Evolutionary conservation across 1,140 invertebrate genomes (phyloP), one percentile per base, ranked within the genome.

Genomic region (Lepeophtheirus salmonis): DNA sequence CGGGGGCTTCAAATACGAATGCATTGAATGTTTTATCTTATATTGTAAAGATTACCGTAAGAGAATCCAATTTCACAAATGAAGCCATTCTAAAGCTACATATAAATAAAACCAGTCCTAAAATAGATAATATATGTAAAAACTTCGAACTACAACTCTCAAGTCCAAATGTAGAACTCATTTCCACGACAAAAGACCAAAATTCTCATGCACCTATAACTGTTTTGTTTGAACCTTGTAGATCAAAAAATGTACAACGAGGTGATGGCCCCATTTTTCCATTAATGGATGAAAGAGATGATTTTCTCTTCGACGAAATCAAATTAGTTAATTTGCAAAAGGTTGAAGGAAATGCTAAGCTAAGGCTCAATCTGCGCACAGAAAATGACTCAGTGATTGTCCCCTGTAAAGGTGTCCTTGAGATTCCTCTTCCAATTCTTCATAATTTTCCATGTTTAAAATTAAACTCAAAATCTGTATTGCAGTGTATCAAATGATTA

Each of bases 41-140:
- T 23, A 25, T 14, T 48, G 26, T 30, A 20, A 25, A 41, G n/a
- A 57, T 57, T 14, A 14, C 2, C 6, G 26, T 57, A 1, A 25
- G n/a, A 3, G 23, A 20, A n/a, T 25, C 30, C 13, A 25, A 48
- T n/a, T 57, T 57, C 55, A 25, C 25, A 14, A 57, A 57, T 41
- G 55, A 57, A 23, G 55, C 55, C 10, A 2, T 2, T 41, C 30
- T 57, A 3, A 21, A 57, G 26, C 14, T 30, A 2, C 12, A 14
- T 4, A 26, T 57, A 12, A 22, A 4, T 18, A 4, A 12, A 16
- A 52, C 4, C 20, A 10, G 30, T n/a, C 30, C 30, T n/a, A n/a
- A 6, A 10, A 6, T n/a, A 10, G 30, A 41, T 10, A n/a, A 41
- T 41, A n/a, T 10, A 41, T 41, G 30, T n/a, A n/a, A n/a, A n/a